Evolutionary conservation across 1,140 invertebrate genomes (phyloP).

Genomic region (Trachymyrmex septentrionalis): DNA sequence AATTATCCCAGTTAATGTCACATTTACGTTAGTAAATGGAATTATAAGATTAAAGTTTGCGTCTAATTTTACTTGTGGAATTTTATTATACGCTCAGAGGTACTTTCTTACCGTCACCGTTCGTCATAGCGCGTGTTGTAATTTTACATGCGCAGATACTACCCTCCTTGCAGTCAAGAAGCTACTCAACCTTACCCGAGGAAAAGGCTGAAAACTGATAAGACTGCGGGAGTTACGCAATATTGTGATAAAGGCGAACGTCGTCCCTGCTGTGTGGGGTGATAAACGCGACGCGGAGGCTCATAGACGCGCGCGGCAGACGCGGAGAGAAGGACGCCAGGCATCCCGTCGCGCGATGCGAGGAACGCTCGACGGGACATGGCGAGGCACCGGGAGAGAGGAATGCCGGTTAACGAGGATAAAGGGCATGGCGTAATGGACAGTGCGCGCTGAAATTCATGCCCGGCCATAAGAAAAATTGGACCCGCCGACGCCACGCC

Average conservation of each 20-base stretch:
- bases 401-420: conserved; percentile 72
- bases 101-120: conserved; percentile 6
- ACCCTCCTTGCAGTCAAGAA: conserved; percentile 12
- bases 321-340: conserved; percentile 15
- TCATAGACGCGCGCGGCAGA: conserved; percentile 17
- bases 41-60: not conserved
- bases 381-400: conserved; percentile 34
- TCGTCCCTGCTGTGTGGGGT: conserved; percentile 61
- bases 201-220: conserved; percentile 74
- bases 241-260: conserved; percentile 81
- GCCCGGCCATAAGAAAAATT: conserved; percentile 72
- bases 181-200: not conserved
- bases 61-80: not conserved
- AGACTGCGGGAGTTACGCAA: conserved; percentile 75
- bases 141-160: conserved; percentile 43
- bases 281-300: conserved; percentile 75
- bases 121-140: conserved; percentile 12
- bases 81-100: not conserved
- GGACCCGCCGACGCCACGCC: conserved; percentile 11
- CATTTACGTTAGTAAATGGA: not conserved
- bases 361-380: conserved; percentile 50
- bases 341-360: conserved; percentile 51
- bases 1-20: not conserved
- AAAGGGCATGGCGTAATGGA: conserved; percentile 72
- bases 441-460: conserved; percentile 71